Conservation (phyloP, 2,888 invertebrate genomes). For the Cosmia trapezina region DNA sequence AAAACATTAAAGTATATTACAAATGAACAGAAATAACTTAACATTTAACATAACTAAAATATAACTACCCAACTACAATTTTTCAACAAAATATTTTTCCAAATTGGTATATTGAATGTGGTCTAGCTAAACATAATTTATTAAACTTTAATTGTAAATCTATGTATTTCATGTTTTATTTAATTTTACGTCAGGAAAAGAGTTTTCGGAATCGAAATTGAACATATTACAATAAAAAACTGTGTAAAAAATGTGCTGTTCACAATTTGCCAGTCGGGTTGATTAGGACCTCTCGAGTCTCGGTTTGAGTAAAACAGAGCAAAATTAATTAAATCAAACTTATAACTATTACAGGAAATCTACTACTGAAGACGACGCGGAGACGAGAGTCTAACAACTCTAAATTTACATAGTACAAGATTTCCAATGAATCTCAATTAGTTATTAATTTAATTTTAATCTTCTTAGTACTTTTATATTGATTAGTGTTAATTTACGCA, state of each 20-base stretch:
- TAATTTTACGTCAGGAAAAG: not conserved
- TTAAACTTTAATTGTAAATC: not conserved
- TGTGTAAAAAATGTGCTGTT: constrained; percentile 11
- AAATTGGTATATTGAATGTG: constrained; percentile 11
- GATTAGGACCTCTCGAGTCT: not conserved
- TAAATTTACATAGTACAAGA: constrained; percentile 80
- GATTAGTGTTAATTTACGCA: constrained; percentile 77
- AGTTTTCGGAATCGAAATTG: not conserved
- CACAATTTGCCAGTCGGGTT: not conserved
- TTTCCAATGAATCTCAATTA: constrained; percentile 90
- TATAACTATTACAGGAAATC: constrained; percentile 84
- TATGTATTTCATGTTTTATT: not conserved
- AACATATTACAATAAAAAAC: no score
- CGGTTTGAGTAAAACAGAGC: not conserved
- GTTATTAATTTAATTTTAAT: constrained; percentile 77
- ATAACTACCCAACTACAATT: no score
- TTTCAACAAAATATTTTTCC: no score
- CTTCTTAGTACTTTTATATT: constrained; percentile 68
- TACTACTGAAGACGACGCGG: constrained; percentile 90
- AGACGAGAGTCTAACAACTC: constrained; percentile 85
- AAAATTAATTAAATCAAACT: not conserved
- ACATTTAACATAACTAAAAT: no score
- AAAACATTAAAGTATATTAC: no score
- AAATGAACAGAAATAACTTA: no score
- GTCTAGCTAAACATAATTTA: constrained; percentile 1